Percentiles rank a stretch among this genome's conserved stretches.
These are phyloP conservation scores for Grallaria varia DNA, from an alignment of 2,113 vertebrate species.

Conservation along the genomic window DNA sequence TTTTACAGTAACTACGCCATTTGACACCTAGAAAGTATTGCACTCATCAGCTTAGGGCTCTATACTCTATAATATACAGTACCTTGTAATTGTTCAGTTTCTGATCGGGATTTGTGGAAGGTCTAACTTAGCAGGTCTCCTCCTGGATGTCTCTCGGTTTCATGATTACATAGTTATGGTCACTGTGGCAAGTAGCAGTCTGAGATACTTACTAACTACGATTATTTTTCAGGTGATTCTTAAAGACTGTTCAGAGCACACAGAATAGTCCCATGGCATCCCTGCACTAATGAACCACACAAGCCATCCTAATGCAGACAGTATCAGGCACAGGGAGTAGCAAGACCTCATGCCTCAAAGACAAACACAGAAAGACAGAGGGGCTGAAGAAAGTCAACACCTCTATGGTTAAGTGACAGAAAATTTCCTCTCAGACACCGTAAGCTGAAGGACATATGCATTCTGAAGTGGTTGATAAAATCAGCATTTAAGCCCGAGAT, in stretches of 20 bases:
- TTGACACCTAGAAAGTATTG: not conserved
- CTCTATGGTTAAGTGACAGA: not conserved
- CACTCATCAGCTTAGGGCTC: not conserved
- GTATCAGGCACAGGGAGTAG: not conserved
- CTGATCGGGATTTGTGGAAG: not conserved
- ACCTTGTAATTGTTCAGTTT: not conserved
- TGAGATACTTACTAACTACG: not conserved
- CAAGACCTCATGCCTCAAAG: not conserved
- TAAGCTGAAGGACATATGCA: not conserved
- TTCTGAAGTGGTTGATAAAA: not conserved
- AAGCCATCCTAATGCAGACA: not conserved
- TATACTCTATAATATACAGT: not conserved
- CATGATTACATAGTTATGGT: not conserved
- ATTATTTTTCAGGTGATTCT: not conserved
- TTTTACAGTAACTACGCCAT: not conserved
- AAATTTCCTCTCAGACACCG: not conserved
- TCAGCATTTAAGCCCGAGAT: not conserved
- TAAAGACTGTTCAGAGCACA: not conserved
- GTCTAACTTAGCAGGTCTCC: not conserved
- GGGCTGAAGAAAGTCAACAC: not conserved
- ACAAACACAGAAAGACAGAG: not conserved
- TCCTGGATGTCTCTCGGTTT: not conserved
- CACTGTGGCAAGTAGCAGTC: rapidly evolving
- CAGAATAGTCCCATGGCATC: not conserved
- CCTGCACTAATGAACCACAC: not conserved